Evolutionary conservation across 2,113 vertebrate genomes (phyloP).

Genomic region (Tachycineta bicolor): DNA sequence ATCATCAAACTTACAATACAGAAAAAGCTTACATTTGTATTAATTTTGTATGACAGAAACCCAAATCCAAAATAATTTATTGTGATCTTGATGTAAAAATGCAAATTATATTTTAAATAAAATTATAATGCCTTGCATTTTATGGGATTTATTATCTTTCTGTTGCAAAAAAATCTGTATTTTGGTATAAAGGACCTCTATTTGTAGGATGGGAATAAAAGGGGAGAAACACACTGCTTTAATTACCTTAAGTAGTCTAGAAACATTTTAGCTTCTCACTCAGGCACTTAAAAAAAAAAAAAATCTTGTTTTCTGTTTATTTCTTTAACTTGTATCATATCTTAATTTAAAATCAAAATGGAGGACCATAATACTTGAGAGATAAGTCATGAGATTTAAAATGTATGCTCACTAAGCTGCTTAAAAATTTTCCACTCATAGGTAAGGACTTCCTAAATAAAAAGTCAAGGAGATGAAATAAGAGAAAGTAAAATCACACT

Average conservation of each 20-base stretch:
- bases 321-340: neutral
- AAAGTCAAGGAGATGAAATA: neutral
- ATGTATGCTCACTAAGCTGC: neutral
- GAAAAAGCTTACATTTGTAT: neutral
- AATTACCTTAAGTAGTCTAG: neutral
- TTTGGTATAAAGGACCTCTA: neutral
- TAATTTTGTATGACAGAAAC: neutral
- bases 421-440: neutral
- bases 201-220: neutral
- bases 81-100: neutral
- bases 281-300: neutral
- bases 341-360: neutral
- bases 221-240: neutral
- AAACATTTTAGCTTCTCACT: neutral
- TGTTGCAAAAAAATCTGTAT: neutral
- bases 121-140: neutral
- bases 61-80: neutral
- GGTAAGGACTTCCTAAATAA: neutral
- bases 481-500: neutral
- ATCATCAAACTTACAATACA: neutral
- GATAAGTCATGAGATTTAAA: neutral
- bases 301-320: neutral
- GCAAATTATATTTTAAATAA: neutral
- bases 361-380: neutral
- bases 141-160: neutral